Evolutionary conservation across 2,797 vertebrate species (phyloP).

Genomic region (Brachyrhaphis roseni): DNA sequence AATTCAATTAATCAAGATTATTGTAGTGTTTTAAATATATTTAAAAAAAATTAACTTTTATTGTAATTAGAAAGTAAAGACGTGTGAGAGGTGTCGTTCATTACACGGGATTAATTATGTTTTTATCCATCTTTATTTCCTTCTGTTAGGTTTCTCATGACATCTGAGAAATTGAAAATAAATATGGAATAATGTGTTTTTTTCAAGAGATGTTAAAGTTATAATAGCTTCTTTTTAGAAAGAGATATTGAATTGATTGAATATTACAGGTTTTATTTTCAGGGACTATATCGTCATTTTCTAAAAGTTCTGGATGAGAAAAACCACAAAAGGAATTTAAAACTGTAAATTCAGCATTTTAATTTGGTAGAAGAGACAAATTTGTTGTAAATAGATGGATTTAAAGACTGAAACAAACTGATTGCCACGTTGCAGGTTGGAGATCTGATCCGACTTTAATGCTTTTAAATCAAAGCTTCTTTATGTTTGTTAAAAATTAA

Average conservation of each 20-base stretch:
- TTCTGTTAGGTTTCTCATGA: background rate
- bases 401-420: background rate
- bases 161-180: background rate
- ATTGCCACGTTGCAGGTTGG: background rate
- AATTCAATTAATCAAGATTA: background rate
- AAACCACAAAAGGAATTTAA: background rate
- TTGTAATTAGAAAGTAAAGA: background rate
- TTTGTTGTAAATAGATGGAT: background rate
- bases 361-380: background rate
- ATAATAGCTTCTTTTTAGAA: background rate
- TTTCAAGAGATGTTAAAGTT: background rate
- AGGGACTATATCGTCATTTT: background rate
- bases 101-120: background rate
- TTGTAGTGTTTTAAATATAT: background rate
- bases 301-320: background rate
- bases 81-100: background rate
- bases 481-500: slow-evolving; percentile 3
- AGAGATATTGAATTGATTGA: background rate
- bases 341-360: background rate
- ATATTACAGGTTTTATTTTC: background rate
- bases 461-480: background rate
- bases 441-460: background rate
- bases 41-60: background rate
- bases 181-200: background rate
- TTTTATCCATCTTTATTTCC: background rate